These are phyloP conservation scores for Malurus leucopterus DNA, from an alignment of 2,797 vertebrate genomes.

Conservation along the genomic window DNA sequence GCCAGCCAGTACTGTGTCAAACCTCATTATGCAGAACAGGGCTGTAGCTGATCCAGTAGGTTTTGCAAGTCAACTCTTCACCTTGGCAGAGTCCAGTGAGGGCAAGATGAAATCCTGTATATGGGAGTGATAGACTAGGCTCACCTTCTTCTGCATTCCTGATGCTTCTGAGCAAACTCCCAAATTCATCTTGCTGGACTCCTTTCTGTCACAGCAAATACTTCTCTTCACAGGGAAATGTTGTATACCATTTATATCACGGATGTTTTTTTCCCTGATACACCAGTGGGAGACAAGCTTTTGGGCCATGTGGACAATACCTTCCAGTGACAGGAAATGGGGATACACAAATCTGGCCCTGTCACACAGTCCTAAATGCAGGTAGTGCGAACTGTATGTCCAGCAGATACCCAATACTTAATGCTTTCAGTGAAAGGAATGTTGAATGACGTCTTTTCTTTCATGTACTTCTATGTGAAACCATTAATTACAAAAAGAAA, in stretches of 20 bases:
- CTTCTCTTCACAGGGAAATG: not conserved
- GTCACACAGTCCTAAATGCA: not conserved
- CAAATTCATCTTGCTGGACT: not conserved
- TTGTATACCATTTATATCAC: not conserved
- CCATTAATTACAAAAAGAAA: not conserved
- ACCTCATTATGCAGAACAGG: not conserved
- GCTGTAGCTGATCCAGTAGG: not conserved
- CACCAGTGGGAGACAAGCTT: not conserved
- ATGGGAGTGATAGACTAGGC: not conserved
- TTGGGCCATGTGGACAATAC: not conserved
- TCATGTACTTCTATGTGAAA: not conserved
- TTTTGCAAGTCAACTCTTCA: not conserved
- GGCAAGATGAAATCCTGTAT: not conserved
- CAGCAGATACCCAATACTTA: not conserved
- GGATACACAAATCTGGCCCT: not conserved
- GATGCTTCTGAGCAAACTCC: not conserved
- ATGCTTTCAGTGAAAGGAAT: not conserved
- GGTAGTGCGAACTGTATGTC: not conserved
- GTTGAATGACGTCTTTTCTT: not conserved
- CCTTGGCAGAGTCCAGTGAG: not conserved
- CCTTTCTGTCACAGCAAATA: not conserved
- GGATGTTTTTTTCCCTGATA: fast-evolving
- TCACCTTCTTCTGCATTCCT: not conserved
- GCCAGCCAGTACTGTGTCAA: not conserved
- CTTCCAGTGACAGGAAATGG: not conserved